Conservation (phyloP, 1,140 invertebrate species). For the Uloborus diversus region DNA sequence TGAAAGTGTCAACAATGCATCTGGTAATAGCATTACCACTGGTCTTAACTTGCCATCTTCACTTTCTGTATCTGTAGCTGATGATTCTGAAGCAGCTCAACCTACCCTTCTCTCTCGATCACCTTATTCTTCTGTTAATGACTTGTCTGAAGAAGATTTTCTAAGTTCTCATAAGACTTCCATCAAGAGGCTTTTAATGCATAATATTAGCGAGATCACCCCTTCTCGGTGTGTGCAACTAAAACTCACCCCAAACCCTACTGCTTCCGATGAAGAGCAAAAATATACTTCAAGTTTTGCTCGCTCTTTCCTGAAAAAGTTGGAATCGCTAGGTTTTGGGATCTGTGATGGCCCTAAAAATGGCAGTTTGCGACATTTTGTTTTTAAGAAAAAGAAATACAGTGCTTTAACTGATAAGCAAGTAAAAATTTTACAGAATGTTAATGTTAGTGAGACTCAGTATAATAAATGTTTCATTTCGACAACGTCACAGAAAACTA, state of each 20-base stretch:
- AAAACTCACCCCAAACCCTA: slow-evolving; percentile 20
- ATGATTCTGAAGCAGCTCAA: background rate
- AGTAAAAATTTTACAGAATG: background rate
- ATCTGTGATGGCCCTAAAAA: slow-evolving; percentile 22
- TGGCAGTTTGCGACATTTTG: slow-evolving; percentile 10
- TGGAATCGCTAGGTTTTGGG: slow-evolving; percentile 29
- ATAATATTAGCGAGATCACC: background rate
- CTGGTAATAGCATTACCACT: background rate
- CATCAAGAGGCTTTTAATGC: slow-evolving; percentile 6
- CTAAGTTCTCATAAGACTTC: slow-evolving; percentile 1
- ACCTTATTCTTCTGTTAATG: slow-evolving; percentile 4
- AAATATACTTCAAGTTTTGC: slow-evolving; percentile 19
- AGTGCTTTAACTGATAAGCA: slow-evolving; percentile 27
- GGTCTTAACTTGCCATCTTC: background rate
- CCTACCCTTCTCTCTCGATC: slow-evolving; percentile 8
- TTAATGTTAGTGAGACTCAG: slow-evolving; percentile 15
- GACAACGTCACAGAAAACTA: background rate
- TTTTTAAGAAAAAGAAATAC: slow-evolving; percentile 47
- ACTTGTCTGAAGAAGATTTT: slow-evolving; percentile 31
- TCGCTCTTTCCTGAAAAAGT: slow-evolving; percentile 10
- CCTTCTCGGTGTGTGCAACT: slow-evolving; percentile 27
- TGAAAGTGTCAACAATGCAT: background rate
- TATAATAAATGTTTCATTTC: slow-evolving; percentile 48
- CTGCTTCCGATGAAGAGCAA: slow-evolving; percentile 9
- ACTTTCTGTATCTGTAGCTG: slow-evolving; percentile 8